Evolutionary conservation across 2,888 invertebrate species (phyloP), one percentile per base, ranked within the genome.

Genomic region (Corbicula japonica): DNA sequence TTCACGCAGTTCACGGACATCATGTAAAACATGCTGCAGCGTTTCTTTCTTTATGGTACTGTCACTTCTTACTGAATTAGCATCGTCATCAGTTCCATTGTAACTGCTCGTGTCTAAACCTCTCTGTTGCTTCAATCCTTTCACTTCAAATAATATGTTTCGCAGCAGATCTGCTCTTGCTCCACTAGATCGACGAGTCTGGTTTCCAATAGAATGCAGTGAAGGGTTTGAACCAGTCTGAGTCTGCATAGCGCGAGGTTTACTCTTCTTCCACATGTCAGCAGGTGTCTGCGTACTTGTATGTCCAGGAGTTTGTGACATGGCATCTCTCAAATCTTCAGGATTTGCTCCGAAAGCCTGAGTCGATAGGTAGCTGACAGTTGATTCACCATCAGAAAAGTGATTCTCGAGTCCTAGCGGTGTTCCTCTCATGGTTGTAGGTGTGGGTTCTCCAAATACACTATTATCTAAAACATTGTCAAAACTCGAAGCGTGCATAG

Each of bases 401-500:
- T 85, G 78, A 56, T 80, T 85, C 60, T 84, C 87, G 35, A 88
- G 78, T 52, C 83, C 87, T n/a, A 87, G 73, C 30, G 85, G 87
- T 66, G 87, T 87, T 8, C 86, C 87, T 79, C 86, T 84, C 82
- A 87, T 83, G 61, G 85, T 86, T 63, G 77, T 83, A 38, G 80
- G 71, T 62, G 85, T 85, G 52, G 84, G 86, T 30, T 87, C 86
- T 54, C 86, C 90, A 80, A 88, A 84, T 52, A 86, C 87, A 15
- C 86, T 86, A 74, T 89, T 87, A 79, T 90, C 87, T 35, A 89
- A 80, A 61, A 86, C 84, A 66, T 88, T 89, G 78, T 91, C 91
- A 84, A 91, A 90, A 81, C 90, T 91, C n/a, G 89, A 89, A 28
- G 90, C 90, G 62, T 91, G 89, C 89, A 91, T 90, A 69, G 91